Conservation (phyloP, 2,113 vertebrate genomes). For the Lepus europaeus region DNA sequence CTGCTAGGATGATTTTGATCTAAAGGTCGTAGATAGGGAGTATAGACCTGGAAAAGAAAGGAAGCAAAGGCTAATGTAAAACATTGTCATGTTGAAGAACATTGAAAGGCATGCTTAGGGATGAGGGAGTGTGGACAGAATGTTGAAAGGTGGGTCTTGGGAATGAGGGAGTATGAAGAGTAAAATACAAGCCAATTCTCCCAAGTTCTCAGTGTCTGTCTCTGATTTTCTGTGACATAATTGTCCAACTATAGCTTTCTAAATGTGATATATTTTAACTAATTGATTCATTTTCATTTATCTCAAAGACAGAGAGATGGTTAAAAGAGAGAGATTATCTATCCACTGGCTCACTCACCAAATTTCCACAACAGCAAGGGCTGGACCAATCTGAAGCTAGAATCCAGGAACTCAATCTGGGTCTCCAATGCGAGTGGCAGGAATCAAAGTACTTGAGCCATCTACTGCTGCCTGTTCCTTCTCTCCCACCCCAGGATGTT, state of each 20-base stretch:
- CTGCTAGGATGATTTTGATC: neutral
- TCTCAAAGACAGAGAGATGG: too few relatives aligned
- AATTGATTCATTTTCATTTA: too few relatives aligned
- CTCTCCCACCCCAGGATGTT: too few relatives aligned
- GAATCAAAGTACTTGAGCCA: too few relatives aligned
- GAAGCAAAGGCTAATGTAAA: neutral
- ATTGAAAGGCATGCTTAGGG: neutral
- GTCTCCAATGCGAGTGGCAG: too few relatives aligned
- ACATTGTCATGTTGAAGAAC: neutral
- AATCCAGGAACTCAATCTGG: too few relatives aligned
- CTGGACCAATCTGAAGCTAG: too few relatives aligned
- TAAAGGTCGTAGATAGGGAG: neutral
- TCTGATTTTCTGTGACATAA: neutral
- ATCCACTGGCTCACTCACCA: too few relatives aligned
- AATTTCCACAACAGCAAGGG: too few relatives aligned
- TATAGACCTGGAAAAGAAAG: neutral
- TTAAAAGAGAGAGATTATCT: too few relatives aligned
- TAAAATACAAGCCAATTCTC: neutral
- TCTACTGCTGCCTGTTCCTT: too few relatives aligned
- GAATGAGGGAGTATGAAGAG: neutral
- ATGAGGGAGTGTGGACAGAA: too few relatives aligned
- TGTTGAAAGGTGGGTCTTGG: neutral
- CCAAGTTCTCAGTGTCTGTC: rapidly evolving
- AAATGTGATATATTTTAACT: neutral
- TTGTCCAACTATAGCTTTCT: neutral